These are phyloP conservation scores for Silurus asotus DNA, from an alignment of 2,113 vertebrate species.

Conservation along the genomic window DNA sequence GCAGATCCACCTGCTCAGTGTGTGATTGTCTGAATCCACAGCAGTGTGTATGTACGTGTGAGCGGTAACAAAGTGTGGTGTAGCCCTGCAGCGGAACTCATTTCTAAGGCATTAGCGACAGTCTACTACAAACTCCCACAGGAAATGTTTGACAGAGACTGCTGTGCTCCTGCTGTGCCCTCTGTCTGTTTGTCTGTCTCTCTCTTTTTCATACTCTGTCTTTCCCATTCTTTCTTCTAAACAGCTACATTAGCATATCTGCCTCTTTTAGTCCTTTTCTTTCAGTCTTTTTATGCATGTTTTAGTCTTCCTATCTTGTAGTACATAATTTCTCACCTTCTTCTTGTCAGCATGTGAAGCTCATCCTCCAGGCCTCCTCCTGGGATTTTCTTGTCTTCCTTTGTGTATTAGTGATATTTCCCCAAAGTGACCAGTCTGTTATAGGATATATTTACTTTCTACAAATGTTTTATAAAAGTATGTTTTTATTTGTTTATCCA, in stretches of 20 bases:
- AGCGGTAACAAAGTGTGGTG: background rate
- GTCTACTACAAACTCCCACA: background rate
- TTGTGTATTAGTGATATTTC: background rate
- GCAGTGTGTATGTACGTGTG: background rate
- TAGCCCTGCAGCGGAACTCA: background rate
- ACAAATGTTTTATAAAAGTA: background rate
- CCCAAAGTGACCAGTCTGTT: background rate
- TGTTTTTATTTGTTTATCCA: background rate
- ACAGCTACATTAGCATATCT: background rate
- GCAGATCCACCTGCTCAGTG: background rate
- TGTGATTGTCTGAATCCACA: background rate
- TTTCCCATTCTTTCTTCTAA: background rate
- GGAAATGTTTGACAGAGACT: constrained; percentile 8
- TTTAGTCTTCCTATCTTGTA: background rate
- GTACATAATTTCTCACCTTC: background rate
- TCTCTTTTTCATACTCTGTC: background rate
- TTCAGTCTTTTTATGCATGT: background rate
- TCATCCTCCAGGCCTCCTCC: background rate
- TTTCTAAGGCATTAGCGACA: background rate
- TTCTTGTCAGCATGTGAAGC: background rate
- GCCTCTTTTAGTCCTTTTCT: background rate
- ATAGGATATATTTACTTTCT: background rate
- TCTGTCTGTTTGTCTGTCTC: constrained; percentile 15
- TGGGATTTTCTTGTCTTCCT: background rate
- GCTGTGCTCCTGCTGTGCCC: background rate